phyloP scores from a whole-genome alignment of 1,140 invertebrate species.

The Zaprionus nigranus region DNA sequence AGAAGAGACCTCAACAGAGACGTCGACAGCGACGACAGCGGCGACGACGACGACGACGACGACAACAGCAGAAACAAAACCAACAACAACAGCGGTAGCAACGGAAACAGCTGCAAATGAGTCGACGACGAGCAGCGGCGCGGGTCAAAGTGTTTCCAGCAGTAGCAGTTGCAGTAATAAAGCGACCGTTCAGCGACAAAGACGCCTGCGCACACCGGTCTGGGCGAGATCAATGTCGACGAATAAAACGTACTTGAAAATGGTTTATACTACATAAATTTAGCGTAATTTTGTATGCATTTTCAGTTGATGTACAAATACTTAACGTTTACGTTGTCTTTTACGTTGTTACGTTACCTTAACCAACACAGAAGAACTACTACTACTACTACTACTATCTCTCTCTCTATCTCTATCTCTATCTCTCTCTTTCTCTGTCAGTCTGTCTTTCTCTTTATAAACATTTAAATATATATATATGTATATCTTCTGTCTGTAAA shows the following conservation, averaged over 20 bases:
- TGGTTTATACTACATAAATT: slow-evolving; percentile 54
- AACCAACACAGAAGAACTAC: slow-evolving; percentile 60
- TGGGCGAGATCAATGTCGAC: slow-evolving; percentile 89
- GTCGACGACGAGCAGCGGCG: slow-evolving; percentile 16
- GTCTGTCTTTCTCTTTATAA: slow-evolving; percentile 26
- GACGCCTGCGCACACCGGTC: slow-evolving; percentile 90
- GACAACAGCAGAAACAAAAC: background rate
- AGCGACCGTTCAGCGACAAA: slow-evolving; percentile 84
- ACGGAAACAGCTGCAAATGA: slow-evolving; percentile 12
- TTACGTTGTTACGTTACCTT: slow-evolving; percentile 62
- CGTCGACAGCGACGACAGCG: slow-evolving; percentile 15
- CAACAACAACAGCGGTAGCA: slow-evolving; percentile 1
- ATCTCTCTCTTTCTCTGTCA: slow-evolving; percentile 33
- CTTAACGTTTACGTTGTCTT: slow-evolving; percentile 50
- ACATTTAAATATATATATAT: background rate
- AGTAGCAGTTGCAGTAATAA: slow-evolving; percentile 84
- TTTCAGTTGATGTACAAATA: slow-evolving; percentile 60
- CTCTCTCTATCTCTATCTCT: slow-evolving; percentile 45
- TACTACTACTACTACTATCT: slow-evolving; percentile 30
- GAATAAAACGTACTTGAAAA: slow-evolving; percentile 84
- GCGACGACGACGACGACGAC: slow-evolving; percentile 13
- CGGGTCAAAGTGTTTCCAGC: slow-evolving; percentile 69
- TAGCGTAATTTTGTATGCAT: slow-evolving; percentile 55
- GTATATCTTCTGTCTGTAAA: slow-evolving; percentile 31
- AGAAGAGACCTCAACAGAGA: slow-evolving; percentile 28